Percentiles rank a stretch among this genome's conserved stretches.
Conservation (phyloP, 1,140 invertebrate species). For the Drosophila albomicans region DNA sequence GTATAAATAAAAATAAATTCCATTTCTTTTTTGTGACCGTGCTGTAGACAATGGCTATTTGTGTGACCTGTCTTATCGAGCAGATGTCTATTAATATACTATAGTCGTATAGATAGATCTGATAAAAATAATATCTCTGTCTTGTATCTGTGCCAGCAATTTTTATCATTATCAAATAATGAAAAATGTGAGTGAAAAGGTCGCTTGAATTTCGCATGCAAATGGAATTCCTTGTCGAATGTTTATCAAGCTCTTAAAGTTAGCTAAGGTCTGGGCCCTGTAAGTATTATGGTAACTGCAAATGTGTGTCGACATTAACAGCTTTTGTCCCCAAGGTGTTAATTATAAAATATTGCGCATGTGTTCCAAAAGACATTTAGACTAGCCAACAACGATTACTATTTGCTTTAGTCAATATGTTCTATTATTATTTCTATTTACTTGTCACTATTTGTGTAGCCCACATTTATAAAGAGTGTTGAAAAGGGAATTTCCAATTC, state of each 20-base stretch:
- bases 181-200: conserved; percentile 6
- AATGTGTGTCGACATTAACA: conserved; percentile 21
- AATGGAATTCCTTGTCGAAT: conserved; percentile 26
- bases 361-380: conserved; percentile 42
- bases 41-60: conserved; percentile 47
- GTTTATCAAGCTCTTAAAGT: conserved; percentile 5
- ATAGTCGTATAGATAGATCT: conserved; percentile 15
- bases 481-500: background rate
- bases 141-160: conserved; percentile 22
- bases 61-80: conserved; percentile 55
- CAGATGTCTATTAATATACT: conserved; percentile 54
- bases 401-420: conserved; percentile 23
- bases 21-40: background rate
- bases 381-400: conserved; percentile 33
- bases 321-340: conserved; percentile 32
- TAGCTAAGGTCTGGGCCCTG: conserved; percentile 35
- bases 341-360: conserved; percentile 64
- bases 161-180: conserved; percentile 19
- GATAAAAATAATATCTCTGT: conserved; percentile 26
- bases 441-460: background rate
- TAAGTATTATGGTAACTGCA: conserved; percentile 21
- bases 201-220: conserved; percentile 33
- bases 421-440: conserved; percentile 27
- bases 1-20: conserved; percentile 60
- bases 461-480: background rate